Evolutionary conservation across 2,888 invertebrate species (phyloP), one percentile per base, ranked within the genome.

Genomic region (Idaea biselata): DNA sequence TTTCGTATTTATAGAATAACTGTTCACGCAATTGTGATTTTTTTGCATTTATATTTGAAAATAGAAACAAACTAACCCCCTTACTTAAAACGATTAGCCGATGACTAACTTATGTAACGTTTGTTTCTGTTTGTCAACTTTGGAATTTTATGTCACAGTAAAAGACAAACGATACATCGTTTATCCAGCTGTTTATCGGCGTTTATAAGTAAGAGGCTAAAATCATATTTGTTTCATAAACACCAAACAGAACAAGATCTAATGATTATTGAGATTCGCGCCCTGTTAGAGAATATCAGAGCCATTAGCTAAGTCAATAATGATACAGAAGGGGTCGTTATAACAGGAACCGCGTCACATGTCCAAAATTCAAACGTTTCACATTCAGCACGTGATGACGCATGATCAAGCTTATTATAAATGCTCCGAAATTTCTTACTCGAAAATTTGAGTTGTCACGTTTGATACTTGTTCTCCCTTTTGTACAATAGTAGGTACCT

Each of bases 371-470:
- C 81, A 74, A 80, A 86, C 86, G 86, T 89, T 88, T 86, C 86
- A 76, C 84, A 84, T 83, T 79, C 80, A 74, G 77, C 69, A 79
- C 91, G 91, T 91, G 91, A 80, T 77, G 69, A 66, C 69, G 88
- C 89, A 91, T 91, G 88, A 91, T 91, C 84, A 87, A 78, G 89
- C 91, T 85, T 90, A 91, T 91, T 91, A 89, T 75, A 70, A 80
- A 84, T 80, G 82, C 84, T 78, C 82, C 80, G 81, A 88, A 87
- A 85, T 88, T 84, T 80, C 80, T 70, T 74, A 77, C 79, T 71
- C 78, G 76, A 81, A 79, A 78, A 72, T 76, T 70, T 74, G 70
- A 76, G 79, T 80, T 76, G 87, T 89, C 90, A 90, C 89, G 90
- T 90, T 87, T 91, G 82, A 18, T 18, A 44, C 14, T 55, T 32